Conservation (phyloP, 2,113 vertebrate genomes). For the Scopus umbretta region DNA sequence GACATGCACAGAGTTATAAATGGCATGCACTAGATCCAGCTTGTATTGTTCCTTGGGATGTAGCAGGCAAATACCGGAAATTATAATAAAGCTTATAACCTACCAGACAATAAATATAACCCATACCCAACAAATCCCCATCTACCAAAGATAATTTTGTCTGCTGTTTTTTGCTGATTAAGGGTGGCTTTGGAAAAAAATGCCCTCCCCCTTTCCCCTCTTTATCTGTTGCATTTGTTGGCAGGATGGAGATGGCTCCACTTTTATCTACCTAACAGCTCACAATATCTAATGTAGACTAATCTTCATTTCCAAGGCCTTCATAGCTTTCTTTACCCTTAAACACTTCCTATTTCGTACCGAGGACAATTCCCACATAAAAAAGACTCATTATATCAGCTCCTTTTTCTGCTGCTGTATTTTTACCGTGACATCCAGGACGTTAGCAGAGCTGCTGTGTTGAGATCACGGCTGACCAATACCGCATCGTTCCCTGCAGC, state of each 20-base stretch:
- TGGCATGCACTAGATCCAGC: background rate
- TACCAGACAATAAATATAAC: slow-evolving; percentile 42
- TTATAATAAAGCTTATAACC: slow-evolving; percentile 47
- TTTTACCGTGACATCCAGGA: accelerated
- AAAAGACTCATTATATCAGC: background rate
- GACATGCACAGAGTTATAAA: background rate
- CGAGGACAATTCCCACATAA: background rate
- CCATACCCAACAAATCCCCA: slow-evolving; percentile 25
- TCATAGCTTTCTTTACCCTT: background rate
- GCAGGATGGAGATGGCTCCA: background rate
- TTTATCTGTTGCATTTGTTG: slow-evolving; percentile 13
- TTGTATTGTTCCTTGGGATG: background rate
- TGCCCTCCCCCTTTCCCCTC: background rate
- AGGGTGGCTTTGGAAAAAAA: slow-evolving; percentile 4
- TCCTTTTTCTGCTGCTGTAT: background rate
- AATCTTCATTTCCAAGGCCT: background rate
- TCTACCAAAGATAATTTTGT: slow-evolving; percentile 33
- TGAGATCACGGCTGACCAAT: background rate
- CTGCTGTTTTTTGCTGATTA: slow-evolving; percentile 50
- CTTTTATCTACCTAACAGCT: background rate
- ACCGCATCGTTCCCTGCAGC: background rate
- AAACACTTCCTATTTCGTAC: background rate
- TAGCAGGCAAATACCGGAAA: slow-evolving; percentile 6
- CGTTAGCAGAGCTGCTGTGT: background rate
- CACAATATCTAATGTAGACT: background rate